A percentile compares a stretch with the other conserved stretches of the same genome.
Conservation (phyloP, 2,888 invertebrate genomes). For the Volucella zonaria region DNA sequence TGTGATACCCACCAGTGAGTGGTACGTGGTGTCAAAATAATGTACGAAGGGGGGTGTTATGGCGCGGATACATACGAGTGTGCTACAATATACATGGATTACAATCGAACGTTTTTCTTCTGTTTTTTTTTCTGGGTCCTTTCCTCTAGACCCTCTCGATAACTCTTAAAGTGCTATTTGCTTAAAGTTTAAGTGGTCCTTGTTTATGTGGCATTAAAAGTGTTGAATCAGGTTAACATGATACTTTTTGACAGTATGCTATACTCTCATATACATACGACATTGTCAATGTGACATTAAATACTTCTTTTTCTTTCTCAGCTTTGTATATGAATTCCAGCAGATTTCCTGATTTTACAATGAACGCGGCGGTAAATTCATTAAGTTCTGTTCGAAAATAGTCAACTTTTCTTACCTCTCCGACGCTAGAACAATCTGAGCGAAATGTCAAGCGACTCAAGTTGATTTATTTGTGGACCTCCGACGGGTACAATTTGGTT, state of each 20-base stretch:
- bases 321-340: no score
- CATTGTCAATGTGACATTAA: not conserved
- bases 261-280: not conserved
- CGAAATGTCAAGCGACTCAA: no score
- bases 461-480: no score
- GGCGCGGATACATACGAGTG: conserved; percentile 30
- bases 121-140: no score
- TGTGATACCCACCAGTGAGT: not conserved
- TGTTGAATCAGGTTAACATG: conserved; percentile 44
- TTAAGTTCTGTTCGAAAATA: no score
- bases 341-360: no score
- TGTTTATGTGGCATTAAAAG: conserved; percentile 54
- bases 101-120: conserved; percentile 9
- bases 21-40: conserved; percentile 17
- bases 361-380: no score
- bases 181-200: conserved; percentile 52
- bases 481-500: no score
- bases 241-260: conserved; percentile 3
- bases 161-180: conserved; percentile 41
- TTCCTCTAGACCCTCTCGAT: not conserved
- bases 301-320: no score
- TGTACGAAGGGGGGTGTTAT: conserved; percentile 17
- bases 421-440: no score
- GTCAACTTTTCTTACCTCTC: no score
- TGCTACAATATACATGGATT: conserved; percentile 50